These are phyloP conservation scores for Eurypyga helias DNA, from an alignment of 2,113 vertebrate species.

Conservation along the genomic window DNA sequence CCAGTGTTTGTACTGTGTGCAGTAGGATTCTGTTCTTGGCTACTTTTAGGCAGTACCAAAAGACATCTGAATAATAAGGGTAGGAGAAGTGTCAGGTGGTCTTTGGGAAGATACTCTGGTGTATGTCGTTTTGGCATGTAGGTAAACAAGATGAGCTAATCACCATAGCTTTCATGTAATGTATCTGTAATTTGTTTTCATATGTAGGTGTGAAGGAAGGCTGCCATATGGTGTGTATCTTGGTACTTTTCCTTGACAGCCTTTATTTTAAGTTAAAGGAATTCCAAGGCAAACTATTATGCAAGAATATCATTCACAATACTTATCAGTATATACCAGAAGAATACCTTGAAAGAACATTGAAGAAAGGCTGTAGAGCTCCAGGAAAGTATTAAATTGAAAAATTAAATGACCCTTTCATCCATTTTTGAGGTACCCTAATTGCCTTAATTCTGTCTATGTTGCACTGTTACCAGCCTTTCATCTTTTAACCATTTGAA, in stretches of 20 bases:
- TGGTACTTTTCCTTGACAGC: constrained; percentile 55
- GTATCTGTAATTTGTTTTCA: constrained; percentile 54
- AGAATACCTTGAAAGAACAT: constrained; percentile 14
- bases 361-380: neutral
- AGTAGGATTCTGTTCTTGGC: neutral
- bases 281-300: constrained; percentile 42
- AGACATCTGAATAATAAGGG: neutral
- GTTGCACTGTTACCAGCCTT: neutral
- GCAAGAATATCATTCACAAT: neutral
- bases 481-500: constrained; percentile 40
- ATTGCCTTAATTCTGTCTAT: constrained; percentile 4
- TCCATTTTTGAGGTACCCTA: constrained; percentile 15
- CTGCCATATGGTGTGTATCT: constrained; percentile 60
- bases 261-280: constrained; percentile 61
- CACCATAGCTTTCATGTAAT: constrained; percentile 35
- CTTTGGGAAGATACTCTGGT: neutral
- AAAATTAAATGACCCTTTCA: constrained; percentile 28
- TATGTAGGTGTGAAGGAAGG: constrained; percentile 50
- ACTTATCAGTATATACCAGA: neutral
- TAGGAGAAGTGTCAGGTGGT: neutral
- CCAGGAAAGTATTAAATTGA: constrained; percentile 46
- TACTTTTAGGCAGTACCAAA: neutral
- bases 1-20: neutral
- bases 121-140: constrained; percentile 32
- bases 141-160: constrained; percentile 62